Conservation (phyloP, 2,888 invertebrate genomes). For the Drosophila longiperda region DNA sequence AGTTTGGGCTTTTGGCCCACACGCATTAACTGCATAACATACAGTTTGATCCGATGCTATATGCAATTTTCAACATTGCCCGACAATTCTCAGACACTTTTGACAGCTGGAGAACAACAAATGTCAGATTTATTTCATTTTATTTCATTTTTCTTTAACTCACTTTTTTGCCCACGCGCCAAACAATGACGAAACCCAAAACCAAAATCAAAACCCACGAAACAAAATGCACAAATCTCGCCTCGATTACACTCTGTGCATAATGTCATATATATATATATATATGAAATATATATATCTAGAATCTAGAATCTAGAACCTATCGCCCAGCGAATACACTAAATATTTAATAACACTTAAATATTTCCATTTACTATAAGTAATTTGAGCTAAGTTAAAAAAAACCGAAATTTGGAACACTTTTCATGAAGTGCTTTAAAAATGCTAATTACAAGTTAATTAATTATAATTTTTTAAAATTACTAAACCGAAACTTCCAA, state of each 20-base stretch:
- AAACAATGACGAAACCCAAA: conserved; percentile 26
- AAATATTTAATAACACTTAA: background rate
- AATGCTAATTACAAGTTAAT: too few species aligned
- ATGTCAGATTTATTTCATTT: conserved; percentile 2
- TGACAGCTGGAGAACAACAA: conserved; percentile 44
- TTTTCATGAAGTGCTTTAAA: too few species aligned
- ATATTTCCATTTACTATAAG: background rate
- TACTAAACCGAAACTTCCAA: too few species aligned
- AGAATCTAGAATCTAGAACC: conserved; percentile 41
- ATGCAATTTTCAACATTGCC: conserved; percentile 39
- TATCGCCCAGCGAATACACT: conserved; percentile 26
- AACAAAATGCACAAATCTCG: conserved; percentile 32
- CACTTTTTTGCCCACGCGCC: conserved; percentile 53
- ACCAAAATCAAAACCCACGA: conserved; percentile 37
- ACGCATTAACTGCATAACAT: background rate
- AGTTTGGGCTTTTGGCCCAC: conserved; percentile 28
- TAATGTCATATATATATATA: background rate
- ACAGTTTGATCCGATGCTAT: conserved; percentile 24
- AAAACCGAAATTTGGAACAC: too few species aligned
- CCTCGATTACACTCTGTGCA: conserved; percentile 7
- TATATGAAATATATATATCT: background rate
- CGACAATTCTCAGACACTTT: conserved; percentile 60
- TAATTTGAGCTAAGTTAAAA: too few species aligned
- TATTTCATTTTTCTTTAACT: conserved; percentile 1
- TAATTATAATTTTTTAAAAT: too few species aligned